These are phyloP conservation scores for Heliconius himera DNA, from an alignment of 1,140 invertebrate species.

Conservation along the genomic window DNA sequence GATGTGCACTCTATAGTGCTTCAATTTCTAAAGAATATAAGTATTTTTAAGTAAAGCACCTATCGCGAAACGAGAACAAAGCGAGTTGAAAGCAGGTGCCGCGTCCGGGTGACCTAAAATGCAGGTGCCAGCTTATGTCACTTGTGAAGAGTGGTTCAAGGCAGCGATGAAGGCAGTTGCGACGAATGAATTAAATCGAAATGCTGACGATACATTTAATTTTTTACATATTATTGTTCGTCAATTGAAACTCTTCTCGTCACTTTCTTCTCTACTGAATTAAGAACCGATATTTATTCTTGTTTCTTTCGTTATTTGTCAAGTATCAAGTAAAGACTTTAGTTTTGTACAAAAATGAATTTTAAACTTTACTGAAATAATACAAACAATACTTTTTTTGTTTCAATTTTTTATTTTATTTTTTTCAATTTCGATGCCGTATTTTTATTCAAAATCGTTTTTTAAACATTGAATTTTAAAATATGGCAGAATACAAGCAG, in stretches of 20 bases:
- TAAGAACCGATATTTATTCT: slow-evolving; percentile 50
- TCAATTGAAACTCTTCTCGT: background rate
- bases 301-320: slow-evolving; percentile 56
- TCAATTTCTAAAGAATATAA: slow-evolving; percentile 22
- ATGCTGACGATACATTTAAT: background rate
- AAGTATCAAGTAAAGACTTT: slow-evolving; percentile 16
- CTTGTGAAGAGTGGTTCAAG: slow-evolving; percentile 29
- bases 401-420: background rate
- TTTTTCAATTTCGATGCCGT: background rate
- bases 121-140: slow-evolving; percentile 61
- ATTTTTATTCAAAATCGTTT: too few relatives aligned
- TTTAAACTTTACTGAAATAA: slow-evolving; percentile 10
- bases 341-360: slow-evolving; percentile 21
- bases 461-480: background rate
- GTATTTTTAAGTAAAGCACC: slow-evolving; percentile 25
- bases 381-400: background rate
- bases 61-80: slow-evolving; percentile 31
- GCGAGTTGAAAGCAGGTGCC: slow-evolving; percentile 47
- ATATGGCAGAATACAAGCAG: background rate
- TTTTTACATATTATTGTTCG: background rate
- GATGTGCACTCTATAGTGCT: slow-evolving; percentile 12
- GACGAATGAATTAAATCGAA: background rate
- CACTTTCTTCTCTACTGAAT: slow-evolving; percentile 12
- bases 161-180: slow-evolving; percentile 13
- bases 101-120: slow-evolving; percentile 70